A percentile compares a stretch with the other conserved stretches of the same genome.
Conservation (phyloP, 2,888 invertebrate genomes). For the Drosophila austrosaltans region DNA sequence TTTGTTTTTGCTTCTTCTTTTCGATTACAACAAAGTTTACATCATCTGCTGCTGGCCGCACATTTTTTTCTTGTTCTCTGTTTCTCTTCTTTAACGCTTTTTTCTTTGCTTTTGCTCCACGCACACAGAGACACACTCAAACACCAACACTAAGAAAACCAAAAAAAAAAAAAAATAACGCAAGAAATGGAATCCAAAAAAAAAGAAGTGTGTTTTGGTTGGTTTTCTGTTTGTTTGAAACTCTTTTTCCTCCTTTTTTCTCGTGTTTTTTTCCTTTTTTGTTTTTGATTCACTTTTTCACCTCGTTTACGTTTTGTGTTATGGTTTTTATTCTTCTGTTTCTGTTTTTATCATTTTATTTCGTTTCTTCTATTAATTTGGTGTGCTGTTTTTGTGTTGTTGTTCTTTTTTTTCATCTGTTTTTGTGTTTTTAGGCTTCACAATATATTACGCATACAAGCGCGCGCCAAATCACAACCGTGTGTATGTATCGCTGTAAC, state of each 20-base stretch:
- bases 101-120: constrained; percentile 40
- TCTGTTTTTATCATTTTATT: constrained; percentile 16
- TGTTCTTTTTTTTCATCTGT: constrained; percentile 34
- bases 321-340: neutral
- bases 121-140: constrained; percentile 40
- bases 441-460: constrained; percentile 64
- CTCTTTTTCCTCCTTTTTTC: neutral
- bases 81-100: constrained; percentile 43
- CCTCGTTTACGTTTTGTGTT: constrained; percentile 5
- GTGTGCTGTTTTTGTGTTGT: constrained; percentile 30
- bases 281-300: neutral
- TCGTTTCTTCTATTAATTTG: constrained; percentile 19
- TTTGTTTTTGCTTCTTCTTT: constrained; percentile 41
- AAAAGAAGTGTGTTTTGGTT: constrained; percentile 5
- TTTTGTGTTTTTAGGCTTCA: constrained; percentile 62
- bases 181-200: constrained; percentile 49
- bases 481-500: constrained; percentile 57
- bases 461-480: constrained; percentile 76
- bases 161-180: constrained; percentile 41
- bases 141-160: constrained; percentile 40
- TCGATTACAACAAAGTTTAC: constrained; percentile 68
- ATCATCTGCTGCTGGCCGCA: constrained; percentile 70
- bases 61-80: constrained; percentile 57
- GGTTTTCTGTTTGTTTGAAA: constrained; percentile 4
- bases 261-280: too few species aligned